These are phyloP conservation scores for Natrix natrix DNA, from an alignment of 2,797 vertebrate species.

Conservation along the genomic window DNA sequence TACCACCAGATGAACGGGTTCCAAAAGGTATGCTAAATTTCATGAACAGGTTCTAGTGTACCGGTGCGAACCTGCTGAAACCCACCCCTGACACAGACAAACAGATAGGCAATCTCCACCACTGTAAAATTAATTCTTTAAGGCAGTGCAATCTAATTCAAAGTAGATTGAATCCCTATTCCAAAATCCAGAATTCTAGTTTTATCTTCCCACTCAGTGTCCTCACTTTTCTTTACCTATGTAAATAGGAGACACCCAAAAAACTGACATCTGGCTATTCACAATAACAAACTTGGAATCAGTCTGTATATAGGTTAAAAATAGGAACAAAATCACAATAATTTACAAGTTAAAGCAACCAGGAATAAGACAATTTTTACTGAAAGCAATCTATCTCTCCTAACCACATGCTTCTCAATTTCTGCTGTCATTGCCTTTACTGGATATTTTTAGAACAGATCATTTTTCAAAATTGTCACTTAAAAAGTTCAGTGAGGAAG, in stretches of 20 bases:
- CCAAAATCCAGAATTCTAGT: neutral
- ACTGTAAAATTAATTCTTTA: neutral
- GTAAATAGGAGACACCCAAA: neutral
- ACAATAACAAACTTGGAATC: neutral
- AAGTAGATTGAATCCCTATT: neutral
- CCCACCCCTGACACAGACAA: no score
- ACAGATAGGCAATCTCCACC: no score
- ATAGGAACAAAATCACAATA: neutral
- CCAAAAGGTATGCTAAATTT: no score
- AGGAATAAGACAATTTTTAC: neutral
- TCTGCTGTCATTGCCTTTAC: neutral
- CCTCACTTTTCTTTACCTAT: neutral
- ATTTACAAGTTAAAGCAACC: neutral
- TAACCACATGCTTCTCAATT: neutral
- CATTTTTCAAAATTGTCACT: neutral
- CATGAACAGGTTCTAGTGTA: no score
- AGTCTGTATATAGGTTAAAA: neutral
- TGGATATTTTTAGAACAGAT: neutral
- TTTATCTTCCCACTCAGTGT: neutral
- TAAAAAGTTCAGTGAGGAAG: neutral
- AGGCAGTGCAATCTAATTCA: neutral
- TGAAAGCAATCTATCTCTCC: neutral
- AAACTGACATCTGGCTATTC: neutral
- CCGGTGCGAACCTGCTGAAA: no score
- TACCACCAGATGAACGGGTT: no score